Base-by-base conservation (phyloP, 2,888 invertebrate genomes). In the Tachina lurida region DNA sequence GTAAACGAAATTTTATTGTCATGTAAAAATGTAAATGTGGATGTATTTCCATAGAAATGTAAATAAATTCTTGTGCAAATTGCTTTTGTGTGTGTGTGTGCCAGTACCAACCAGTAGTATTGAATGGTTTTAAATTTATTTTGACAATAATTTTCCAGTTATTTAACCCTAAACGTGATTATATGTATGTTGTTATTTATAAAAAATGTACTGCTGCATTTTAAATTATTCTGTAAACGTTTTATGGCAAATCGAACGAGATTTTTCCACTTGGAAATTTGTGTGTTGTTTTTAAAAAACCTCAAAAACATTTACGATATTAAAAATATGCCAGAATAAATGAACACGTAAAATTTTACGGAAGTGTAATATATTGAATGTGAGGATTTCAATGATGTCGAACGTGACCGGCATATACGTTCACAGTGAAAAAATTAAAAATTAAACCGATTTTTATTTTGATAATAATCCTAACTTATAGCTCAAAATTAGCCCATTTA, bases 111-210 rank as follows among this genome's bases (percentile, higher is more conserved):
- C 31, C 31, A 63, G 54, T 58, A 56, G 45, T 47, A 63, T 63
- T 84, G 65, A 71, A 84, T 84, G 75, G 63, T 70, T 70, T 79
- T 65, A 47, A 63, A 75, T 79, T 79, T 79, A 75, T 79, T 79
- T 79, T 75, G 79, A 63, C 60, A 74, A 75, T 62, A 74, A 70
- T 79, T 84, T 84, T 75, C 68, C 68, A 70, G 62, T 79, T 63
- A 43, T 78, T 78, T 67, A 75, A 75, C 84, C 70, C 68, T 22
- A 43, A 54, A 84, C 67, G 71, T 74, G 73, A 84, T 78, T 70
- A 49, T 19, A 13, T 39, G 15, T 10, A 9, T 22, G 10, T 19
- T 7, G 31, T 19, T 19, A 12, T 12, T 12, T 22, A 49, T n/a
- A 15, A 12, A 45, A 63, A n/a, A 47, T 73, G 10, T 58, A 31